Conservation (phyloP, 2,797 vertebrate genomes). For the Takifugu rubripes region DNA sequence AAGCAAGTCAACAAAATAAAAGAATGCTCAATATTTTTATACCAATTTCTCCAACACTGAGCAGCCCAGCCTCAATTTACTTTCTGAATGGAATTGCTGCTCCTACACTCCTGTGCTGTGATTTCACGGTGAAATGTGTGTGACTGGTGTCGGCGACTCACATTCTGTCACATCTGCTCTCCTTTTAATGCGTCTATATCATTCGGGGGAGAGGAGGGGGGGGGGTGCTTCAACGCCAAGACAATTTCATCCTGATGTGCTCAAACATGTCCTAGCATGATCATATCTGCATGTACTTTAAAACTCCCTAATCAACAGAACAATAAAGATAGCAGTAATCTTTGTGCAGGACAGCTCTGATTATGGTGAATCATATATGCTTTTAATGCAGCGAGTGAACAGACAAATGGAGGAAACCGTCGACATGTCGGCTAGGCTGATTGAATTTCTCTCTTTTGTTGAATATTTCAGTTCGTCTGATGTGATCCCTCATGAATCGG, state of each 20-base stretch:
- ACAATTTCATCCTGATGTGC: slow-evolving; percentile 26
- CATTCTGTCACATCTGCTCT: neutral
- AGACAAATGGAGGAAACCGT: slow-evolving; percentile 1
- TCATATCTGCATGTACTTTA: slow-evolving; percentile 64
- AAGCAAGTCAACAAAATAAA: no score
- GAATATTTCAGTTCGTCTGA: slow-evolving; percentile 10
- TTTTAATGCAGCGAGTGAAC: slow-evolving; percentile 30
- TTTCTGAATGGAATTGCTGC: no score
- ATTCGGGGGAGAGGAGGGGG: neutral
- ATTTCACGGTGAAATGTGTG: slow-evolving; percentile 12
- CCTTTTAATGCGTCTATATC: neutral
- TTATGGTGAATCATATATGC: slow-evolving; percentile 19
- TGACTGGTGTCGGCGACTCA: slow-evolving; percentile 1
- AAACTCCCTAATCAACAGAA: slow-evolving; percentile 51
- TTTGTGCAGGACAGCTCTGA: slow-evolving; percentile 27
- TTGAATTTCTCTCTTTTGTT: slow-evolving; percentile 10
- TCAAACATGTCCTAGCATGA: slow-evolving; percentile 26
- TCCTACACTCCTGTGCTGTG: neutral
- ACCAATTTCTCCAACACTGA: no score
- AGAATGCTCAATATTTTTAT: no score
- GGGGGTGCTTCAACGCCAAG: neutral
- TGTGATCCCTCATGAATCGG: slow-evolving; percentile 1
- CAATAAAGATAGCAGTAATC: slow-evolving; percentile 63
- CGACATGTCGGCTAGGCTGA: neutral
- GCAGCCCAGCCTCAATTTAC: no score